These are phyloP conservation scores for Propithecus deckenii DNA, from an alignment of 2,797 vertebrate species.

Conservation along the genomic window DNA sequence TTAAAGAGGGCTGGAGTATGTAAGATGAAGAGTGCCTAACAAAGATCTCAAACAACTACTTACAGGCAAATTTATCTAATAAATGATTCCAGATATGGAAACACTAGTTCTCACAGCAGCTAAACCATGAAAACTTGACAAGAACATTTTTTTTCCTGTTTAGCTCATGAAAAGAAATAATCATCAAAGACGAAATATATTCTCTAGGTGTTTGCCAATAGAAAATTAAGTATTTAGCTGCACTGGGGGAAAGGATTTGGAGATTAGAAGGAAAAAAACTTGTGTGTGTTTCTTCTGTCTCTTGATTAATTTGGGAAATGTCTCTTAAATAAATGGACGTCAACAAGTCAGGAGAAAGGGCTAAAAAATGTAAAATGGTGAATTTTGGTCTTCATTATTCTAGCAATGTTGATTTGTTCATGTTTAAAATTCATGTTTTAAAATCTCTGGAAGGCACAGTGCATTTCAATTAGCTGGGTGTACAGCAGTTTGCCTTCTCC, in stretches of 20 bases:
- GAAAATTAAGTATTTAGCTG: background rate
- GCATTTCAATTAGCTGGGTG: slow-evolving; percentile 46
- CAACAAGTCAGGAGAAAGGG: slow-evolving; percentile 12
- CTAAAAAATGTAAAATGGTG: slow-evolving; percentile 26
- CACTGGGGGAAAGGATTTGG: background rate
- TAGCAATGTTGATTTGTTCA: slow-evolving; percentile 20
- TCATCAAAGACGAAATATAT: background rate
- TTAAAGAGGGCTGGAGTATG: background rate
- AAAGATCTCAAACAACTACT: background rate
- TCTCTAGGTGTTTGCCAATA: background rate
- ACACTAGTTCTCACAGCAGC: background rate
- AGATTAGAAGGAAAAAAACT: background rate
- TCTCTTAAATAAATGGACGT: background rate
- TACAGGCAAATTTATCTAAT: background rate
- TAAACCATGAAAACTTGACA: slow-evolving; percentile 21
- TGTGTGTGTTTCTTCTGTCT: background rate
- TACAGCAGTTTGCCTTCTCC: slow-evolving; percentile 37
- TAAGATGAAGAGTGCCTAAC: background rate
- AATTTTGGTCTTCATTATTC: slow-evolving; percentile 38
- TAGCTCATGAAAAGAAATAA: slow-evolving; percentile 40
- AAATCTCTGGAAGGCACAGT: slow-evolving; percentile 58
- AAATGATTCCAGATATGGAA: slow-evolving; percentile 43
- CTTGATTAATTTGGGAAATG: background rate
- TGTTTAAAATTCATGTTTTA: slow-evolving; percentile 62
- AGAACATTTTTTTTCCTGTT: background rate